Evolutionary conservation across 2,888 invertebrate species (phyloP).

Genomic region (Lasioglossum leucozonium): DNA sequence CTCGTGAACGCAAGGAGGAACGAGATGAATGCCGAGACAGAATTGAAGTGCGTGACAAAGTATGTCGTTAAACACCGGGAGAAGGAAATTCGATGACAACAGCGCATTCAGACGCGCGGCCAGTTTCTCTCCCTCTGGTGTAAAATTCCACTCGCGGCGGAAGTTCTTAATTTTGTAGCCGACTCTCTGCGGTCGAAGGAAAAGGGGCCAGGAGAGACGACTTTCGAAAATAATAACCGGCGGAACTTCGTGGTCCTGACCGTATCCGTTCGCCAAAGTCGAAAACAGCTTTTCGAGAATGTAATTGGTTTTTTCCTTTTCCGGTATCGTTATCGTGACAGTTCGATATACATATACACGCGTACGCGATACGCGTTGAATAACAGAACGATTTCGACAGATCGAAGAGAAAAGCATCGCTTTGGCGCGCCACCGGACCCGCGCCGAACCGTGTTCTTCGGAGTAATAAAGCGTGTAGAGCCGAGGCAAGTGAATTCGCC

Average conservation of each 20-base stretch:
- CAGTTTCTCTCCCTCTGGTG: constrained; percentile 54
- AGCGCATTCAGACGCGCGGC: constrained; percentile 10
- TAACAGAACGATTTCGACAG: neutral
- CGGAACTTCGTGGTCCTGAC: neutral
- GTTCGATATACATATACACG: neutral
- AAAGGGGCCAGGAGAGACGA: constrained; percentile 13
- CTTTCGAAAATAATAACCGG: constrained; percentile 51
- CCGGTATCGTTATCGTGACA: constrained; percentile 16
- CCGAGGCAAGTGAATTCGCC: constrained; percentile 11
- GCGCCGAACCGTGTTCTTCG: neutral
- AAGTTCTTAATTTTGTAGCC: constrained; percentile 80
- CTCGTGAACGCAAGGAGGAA: constrained; percentile 47
- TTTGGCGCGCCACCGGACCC: neutral
- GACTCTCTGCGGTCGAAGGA: constrained; percentile 54
- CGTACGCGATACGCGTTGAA: neutral
- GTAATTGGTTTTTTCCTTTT: constrained; percentile 44
- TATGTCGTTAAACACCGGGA: constrained; percentile 36
- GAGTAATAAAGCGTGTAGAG: neutral
- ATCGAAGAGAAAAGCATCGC: neutral
- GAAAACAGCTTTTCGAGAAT: constrained; percentile 32
- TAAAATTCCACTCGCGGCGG: constrained; percentile 62
- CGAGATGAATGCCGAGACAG: constrained; percentile 39
- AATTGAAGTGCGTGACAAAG: constrained; percentile 60
- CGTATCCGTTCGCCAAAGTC: constrained; percentile 21
- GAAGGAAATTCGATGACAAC: constrained; percentile 47